These are phyloP conservation scores for Regulus satrapa DNA, from an alignment of 2,113 vertebrate genomes.

Conservation along the genomic window DNA sequence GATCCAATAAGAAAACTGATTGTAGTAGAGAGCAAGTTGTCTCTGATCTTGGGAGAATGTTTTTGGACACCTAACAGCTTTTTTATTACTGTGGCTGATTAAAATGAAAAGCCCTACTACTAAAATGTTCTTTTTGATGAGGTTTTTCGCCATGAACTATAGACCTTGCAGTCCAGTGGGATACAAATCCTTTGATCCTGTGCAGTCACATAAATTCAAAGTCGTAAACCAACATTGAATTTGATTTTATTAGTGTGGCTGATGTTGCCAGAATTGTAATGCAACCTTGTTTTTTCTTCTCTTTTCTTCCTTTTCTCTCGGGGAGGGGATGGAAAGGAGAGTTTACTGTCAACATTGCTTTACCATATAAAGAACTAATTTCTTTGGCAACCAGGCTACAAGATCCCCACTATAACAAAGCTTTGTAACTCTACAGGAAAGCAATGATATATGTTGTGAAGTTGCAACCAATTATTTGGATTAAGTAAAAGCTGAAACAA, in stretches of 20 bases:
- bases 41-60: conserved; percentile 80
- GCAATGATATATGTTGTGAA: neutral
- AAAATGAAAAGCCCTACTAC: conserved; percentile 78
- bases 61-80: conserved; percentile 81
- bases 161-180: conserved; percentile 74
- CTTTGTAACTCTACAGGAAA: neutral
- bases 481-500: neutral
- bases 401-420: neutral
- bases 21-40: conserved; percentile 59
- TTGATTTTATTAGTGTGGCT: conserved; percentile 79
- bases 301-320: conserved; percentile 43
- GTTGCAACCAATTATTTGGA: neutral
- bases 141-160: conserved; percentile 80
- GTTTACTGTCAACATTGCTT: conserved; percentile 50
- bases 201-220: conserved; percentile 77
- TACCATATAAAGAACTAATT: conserved; percentile 36
- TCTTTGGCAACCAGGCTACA: conserved; percentile 27
- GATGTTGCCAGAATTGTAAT: conserved; percentile 76
- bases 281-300: conserved; percentile 68
- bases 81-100: conserved; percentile 81
- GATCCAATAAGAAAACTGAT: conserved; percentile 75
- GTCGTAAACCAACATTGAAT: conserved; percentile 79
- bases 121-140: conserved; percentile 82
- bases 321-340: neutral
- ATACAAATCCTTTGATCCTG: conserved; percentile 78